phyloP scores from a whole-genome alignment of 2,888 invertebrate species.

The Ophioninae sp. region DNA sequence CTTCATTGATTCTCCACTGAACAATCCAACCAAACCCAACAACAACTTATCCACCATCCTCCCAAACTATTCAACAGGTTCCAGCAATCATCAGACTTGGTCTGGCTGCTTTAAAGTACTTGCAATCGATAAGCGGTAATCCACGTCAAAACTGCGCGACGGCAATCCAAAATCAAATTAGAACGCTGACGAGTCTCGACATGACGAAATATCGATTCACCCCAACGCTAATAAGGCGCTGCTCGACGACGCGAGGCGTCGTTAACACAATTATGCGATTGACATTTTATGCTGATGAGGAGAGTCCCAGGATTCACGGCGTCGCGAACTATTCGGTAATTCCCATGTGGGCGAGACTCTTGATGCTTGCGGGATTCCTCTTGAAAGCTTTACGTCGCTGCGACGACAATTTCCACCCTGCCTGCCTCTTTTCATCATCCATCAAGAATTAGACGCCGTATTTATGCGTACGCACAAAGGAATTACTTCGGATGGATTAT shows the following conservation, averaged over 20 bases:
- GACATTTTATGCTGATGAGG: conserved; percentile 29
- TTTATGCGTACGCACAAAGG: conserved; percentile 40
- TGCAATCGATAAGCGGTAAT: not conserved
- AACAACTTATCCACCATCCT: too few relatives aligned
- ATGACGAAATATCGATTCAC: conserved; percentile 10
- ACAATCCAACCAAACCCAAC: not conserved
- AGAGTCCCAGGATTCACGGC: not conserved
- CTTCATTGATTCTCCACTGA: not conserved
- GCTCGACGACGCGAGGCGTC: not conserved
- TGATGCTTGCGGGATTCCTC: conserved; percentile 36
- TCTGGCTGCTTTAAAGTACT: not conserved
- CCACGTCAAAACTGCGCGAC: not conserved
- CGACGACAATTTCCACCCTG: not conserved
- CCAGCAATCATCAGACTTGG: not conserved
- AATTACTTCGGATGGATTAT: conserved; percentile 60
- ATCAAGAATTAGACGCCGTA: conserved; percentile 24
- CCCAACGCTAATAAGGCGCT: not conserved
- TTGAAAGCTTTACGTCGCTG: not conserved
- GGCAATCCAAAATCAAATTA: not conserved
- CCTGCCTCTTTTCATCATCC: conserved; percentile 8
- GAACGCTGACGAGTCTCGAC: not conserved
- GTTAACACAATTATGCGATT: conserved; percentile 17
- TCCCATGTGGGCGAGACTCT: conserved; percentile 2
- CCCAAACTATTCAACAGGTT: not conserved
- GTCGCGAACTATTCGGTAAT: conserved; percentile 21